Evolutionary conservation across 2,888 invertebrate genomes (phyloP).

Genomic region (Linnaemya vulpina): DNA sequence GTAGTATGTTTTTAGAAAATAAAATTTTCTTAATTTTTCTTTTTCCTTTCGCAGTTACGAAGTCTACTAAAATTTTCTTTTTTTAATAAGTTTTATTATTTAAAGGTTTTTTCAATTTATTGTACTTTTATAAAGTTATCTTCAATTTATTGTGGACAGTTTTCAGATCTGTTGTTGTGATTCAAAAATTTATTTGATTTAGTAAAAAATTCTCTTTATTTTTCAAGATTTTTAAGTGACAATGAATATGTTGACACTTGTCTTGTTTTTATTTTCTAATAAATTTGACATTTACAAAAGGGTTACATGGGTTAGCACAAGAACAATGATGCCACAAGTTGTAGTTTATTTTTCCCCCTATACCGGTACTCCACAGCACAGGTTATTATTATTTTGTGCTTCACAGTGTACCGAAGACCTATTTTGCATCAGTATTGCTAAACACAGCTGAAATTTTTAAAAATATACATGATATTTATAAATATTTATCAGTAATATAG

Average conservation of each 20-base stretch:
- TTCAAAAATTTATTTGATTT: slow-evolving; percentile 31
- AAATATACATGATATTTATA: too few species aligned
- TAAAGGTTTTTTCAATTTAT: background rate
- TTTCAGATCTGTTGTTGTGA: slow-evolving; percentile 20
- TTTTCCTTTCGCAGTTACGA: slow-evolving; percentile 60
- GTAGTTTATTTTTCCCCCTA: too few species aligned
- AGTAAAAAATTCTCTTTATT: slow-evolving; percentile 26
- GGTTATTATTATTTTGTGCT: too few species aligned
- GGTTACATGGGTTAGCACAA: slow-evolving; percentile 10
- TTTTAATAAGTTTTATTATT: slow-evolving; percentile 18
- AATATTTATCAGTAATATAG: too few species aligned
- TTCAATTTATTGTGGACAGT: background rate
- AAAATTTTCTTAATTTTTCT: slow-evolving; percentile 34
- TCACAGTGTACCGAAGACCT: too few species aligned
- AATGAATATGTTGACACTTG: slow-evolving; percentile 67
- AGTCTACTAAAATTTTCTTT: slow-evolving; percentile 35
- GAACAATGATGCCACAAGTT: background rate
- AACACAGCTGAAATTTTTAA: too few species aligned
- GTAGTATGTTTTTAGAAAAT: slow-evolving; percentile 58
- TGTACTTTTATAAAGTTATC: background rate
- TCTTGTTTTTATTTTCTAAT: slow-evolving; percentile 49
- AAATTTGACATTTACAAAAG: slow-evolving; percentile 32
- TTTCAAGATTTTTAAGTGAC: slow-evolving; percentile 52
- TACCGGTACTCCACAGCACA: too few species aligned
- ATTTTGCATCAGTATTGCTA: too few species aligned